These are phyloP conservation scores for Elachura formosa DNA, from an alignment of 2,113 vertebrate genomes.

Conservation along the genomic window DNA sequence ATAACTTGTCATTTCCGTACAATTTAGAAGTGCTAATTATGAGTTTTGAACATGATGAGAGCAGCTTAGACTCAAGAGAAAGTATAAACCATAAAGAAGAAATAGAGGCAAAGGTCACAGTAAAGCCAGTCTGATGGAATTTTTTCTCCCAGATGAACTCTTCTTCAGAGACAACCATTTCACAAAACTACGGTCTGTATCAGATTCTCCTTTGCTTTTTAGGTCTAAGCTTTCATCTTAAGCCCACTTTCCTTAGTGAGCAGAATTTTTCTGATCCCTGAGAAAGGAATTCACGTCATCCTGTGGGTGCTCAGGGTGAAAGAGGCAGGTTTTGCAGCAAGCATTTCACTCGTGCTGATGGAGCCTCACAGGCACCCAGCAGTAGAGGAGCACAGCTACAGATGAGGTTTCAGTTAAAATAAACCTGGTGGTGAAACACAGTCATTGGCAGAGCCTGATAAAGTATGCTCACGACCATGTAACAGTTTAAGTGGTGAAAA, in stretches of 20 bases:
- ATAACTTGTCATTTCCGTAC: not conserved
- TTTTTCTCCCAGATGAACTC: not conserved
- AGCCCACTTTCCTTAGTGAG: not conserved
- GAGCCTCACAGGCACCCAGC: not conserved
- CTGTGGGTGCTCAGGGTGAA: not conserved
- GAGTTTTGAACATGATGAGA: not conserved
- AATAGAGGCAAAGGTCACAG: not conserved
- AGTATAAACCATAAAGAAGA: not conserved
- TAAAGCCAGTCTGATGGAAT: not conserved
- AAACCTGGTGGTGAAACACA: not conserved
- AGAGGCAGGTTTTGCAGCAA: not conserved
- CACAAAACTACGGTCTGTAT: not conserved
- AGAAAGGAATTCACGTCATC: not conserved
- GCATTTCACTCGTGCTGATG: not conserved
- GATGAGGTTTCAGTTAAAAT: not conserved
- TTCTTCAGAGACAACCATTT: not conserved
- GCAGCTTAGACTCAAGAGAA: not conserved
- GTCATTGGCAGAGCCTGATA: not conserved
- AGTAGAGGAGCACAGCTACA: not conserved
- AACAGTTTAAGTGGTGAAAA: not conserved
- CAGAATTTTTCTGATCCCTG: not conserved
- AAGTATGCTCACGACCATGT: fast-evolving
- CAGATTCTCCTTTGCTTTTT: not conserved
- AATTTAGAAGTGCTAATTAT: not conserved
- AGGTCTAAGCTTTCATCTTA: not conserved